Percentiles rank a stretch among this genome's conserved stretches.
phyloP scores from a whole-genome alignment of 2,113 vertebrate genomes.

The Eulemur rufifrons region DNA sequence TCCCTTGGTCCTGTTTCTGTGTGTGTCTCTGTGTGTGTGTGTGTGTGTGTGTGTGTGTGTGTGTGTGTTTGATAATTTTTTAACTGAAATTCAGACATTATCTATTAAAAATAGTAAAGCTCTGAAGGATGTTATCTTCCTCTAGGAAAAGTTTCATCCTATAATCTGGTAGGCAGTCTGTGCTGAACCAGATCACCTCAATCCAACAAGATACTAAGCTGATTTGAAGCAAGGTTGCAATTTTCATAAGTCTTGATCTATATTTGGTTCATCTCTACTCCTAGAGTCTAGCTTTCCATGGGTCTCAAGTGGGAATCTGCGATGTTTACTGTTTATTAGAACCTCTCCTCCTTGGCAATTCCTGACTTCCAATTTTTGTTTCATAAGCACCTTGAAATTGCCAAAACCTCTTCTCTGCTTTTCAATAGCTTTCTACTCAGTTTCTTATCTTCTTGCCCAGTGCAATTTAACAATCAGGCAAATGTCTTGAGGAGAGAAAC shows the following conservation, averaged over 20 bases:
- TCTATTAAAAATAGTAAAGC: not conserved
- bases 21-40: no score
- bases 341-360: not conserved
- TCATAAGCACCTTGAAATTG: not conserved
- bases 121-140: not conserved
- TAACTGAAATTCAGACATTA: not conserved
- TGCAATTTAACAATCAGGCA: not conserved
- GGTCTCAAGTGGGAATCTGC: not conserved
- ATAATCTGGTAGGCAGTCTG: not conserved
- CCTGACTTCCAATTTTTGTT: not conserved
- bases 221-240: not conserved
- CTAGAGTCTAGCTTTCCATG: not conserved
- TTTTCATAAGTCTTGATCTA: not conserved
- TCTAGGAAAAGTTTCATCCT: not conserved
- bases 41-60: no score
- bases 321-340: not conserved
- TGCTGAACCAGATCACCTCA: not conserved
- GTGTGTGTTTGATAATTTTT: not conserved
- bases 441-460: not conserved
- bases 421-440: not conserved
- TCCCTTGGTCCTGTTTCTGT: not conserved
- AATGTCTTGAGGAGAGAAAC: not conserved
- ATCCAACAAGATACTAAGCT: not conserved
- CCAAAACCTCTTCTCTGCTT: not conserved
- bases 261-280: not conserved